These are phyloP conservation scores for Stigmatopora nigra DNA, from an alignment of 2,113 vertebrate genomes.

Conservation along the genomic window DNA sequence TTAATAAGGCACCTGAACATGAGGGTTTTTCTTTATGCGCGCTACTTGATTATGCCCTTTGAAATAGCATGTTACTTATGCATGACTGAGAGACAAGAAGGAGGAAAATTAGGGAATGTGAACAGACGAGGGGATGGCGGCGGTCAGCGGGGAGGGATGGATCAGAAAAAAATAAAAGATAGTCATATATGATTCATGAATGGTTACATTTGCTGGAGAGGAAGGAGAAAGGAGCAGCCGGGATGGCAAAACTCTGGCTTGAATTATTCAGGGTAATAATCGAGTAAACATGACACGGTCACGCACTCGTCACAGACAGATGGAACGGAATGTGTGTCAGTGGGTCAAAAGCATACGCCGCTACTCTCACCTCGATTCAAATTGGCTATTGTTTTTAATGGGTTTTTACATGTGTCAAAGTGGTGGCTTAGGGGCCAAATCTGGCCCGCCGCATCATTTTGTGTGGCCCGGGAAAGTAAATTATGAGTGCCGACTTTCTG, in stretches of 20 bases:
- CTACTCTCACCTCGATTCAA: slow-evolving; percentile 37
- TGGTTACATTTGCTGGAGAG: slow-evolving; percentile 11
- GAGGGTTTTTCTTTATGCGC: slow-evolving; percentile 1
- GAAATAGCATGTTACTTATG: slow-evolving; percentile 43
- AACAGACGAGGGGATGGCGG: slow-evolving; percentile 17
- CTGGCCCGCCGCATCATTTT: no score
- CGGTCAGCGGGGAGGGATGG: slow-evolving; percentile 33
- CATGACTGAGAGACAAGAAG: slow-evolving; percentile 18
- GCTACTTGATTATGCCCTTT: slow-evolving; percentile 30
- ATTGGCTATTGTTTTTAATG: neutral
- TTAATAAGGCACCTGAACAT: slow-evolving; percentile 11
- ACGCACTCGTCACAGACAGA: slow-evolving; percentile 47
- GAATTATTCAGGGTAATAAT: slow-evolving; percentile 51
- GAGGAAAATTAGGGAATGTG: slow-evolving; percentile 12
- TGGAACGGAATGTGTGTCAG: slow-evolving; percentile 65
- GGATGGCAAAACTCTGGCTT: slow-evolving; percentile 32
- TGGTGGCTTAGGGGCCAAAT: no score
- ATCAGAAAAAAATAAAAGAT: slow-evolving; percentile 17
- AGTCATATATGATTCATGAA: slow-evolving; percentile 14
- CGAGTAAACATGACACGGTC: slow-evolving; percentile 41
- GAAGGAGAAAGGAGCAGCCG: slow-evolving; percentile 47
- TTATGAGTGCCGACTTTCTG: no score
- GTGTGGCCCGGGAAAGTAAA: no score
- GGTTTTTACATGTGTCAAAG: no score
- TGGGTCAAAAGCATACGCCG: slow-evolving; percentile 50